Evolutionary conservation across 1,140 invertebrate species (phyloP), one percentile per base, ranked within the genome.

Genomic region (Papilio dardanus): DNA sequence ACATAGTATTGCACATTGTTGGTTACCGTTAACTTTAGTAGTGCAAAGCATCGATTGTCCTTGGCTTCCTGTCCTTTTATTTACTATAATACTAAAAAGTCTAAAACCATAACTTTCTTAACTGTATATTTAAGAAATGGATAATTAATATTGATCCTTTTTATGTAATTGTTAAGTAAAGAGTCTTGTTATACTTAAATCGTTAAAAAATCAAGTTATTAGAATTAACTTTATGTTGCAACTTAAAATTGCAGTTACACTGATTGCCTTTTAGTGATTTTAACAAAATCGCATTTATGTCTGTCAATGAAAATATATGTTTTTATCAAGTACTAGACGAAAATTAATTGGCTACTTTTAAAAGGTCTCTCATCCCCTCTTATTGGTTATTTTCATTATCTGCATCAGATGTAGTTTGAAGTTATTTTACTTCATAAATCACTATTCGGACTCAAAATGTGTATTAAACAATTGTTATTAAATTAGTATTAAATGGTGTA

Each of bases 191-290:
- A 3, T n/a, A 46, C 16, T 54, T 54, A 0, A 21, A 21, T 50
- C 28, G 40, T 71, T 50, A 54, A 54, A 24, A 28, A 54, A 16
- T 54, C 2, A 71, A 54, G 69, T 71, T 71, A 28, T 71, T 71
- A 54, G 33, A 71, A 71, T 71, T 71, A 71, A 71, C 40, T 19
- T 10, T n/a, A 42, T 71, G 69, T 50, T 71, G 69, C 42, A 71
- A 71, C 40, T 21, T 35, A 12, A 35, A 68, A 68, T n/a, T n/a
- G 19, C 31, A 68, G 33, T 12, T 33, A 8, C 33, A n/a, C 33
- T 68, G 8, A 68, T 68, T 68, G n/a, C 33, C 31, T 68, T 68
- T 68, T 33, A 6, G 31, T 19, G 66, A 35, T 37, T 68, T 68
- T 37, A 68, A 40, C 40, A 21, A 68, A 24, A 68, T 1, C 5